Conservation (phyloP, 2,888 invertebrate species). For the Diarsia brunnea region DNA sequence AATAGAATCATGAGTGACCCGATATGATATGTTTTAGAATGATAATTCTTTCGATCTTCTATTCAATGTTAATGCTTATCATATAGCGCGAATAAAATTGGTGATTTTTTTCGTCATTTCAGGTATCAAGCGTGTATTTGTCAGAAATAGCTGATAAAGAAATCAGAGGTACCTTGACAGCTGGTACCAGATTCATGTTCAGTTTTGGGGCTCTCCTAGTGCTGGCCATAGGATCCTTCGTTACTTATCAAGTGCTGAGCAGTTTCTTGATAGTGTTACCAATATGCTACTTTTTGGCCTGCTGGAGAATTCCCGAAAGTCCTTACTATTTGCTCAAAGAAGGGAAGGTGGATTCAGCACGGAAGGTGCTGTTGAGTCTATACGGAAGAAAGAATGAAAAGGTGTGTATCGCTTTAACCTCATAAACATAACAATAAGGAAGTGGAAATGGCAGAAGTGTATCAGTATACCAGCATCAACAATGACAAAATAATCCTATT, state of each 20-base stretch:
- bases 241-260: slow-evolving; percentile 59
- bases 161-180: slow-evolving; percentile 79
- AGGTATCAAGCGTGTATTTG: slow-evolving; percentile 77
- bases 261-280: slow-evolving; percentile 74
- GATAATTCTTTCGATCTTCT: neutral
- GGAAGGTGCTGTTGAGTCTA: slow-evolving; percentile 72
- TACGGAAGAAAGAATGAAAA: slow-evolving; percentile 43
- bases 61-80: neutral
- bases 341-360: slow-evolving; percentile 82
- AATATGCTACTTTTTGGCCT: slow-evolving; percentile 82
- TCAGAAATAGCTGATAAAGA: slow-evolving; percentile 85
- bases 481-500: neutral
- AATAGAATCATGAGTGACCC: neutral
- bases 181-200: slow-evolving; percentile 77
- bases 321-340: slow-evolving; percentile 90
- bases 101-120: neutral
- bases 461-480: neutral
- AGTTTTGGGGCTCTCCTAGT: slow-evolving; percentile 80
- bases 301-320: slow-evolving; percentile 90
- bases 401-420: slow-evolving; percentile 17
- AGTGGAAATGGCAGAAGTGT: neutral
- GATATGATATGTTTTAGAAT: neutral
- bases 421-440: neutral
- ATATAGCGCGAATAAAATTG: neutral
- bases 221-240: slow-evolving; percentile 79